Percentiles rank a stretch among this genome's conserved stretches.
phyloP scores from a whole-genome alignment of 1,140 invertebrate species.

The Procambarus virginalis region DNA sequence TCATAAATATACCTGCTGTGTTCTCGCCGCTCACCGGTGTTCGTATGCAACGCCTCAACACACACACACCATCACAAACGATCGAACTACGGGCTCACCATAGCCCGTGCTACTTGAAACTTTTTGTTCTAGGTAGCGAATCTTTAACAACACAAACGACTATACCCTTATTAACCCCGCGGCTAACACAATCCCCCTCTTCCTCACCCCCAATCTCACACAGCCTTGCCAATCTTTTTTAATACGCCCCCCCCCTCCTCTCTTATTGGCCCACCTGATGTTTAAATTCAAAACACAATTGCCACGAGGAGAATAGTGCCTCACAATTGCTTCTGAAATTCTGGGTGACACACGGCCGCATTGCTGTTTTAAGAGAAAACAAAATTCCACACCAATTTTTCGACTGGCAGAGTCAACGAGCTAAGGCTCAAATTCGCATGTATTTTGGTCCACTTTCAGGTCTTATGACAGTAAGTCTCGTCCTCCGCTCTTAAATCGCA shows the following conservation, averaged over 20 bases:
- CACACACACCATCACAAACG: too few species aligned
- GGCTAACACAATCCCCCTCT: not conserved
- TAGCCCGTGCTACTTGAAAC: too few species aligned
- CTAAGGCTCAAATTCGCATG: constrained; percentile 7
- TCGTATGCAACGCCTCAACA: not conserved
- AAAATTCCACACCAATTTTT: not conserved
- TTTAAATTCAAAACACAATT: not conserved
- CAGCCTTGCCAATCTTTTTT: too few species aligned
- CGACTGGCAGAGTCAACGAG: not conserved
- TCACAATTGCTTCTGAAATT: not conserved
- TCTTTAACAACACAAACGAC: not conserved
- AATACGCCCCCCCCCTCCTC: not conserved
- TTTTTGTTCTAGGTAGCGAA: too few species aligned
- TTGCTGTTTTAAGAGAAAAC: constrained; percentile 1
- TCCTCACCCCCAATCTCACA: not conserved
- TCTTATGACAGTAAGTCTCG: not conserved
- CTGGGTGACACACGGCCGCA: not conserved
- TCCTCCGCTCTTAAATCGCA: not conserved
- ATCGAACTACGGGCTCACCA: too few species aligned
- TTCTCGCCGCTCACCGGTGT: not conserved
- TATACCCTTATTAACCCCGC: not conserved
- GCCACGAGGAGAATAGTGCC: not conserved
- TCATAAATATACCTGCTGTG: not conserved
- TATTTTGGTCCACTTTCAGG: not conserved
- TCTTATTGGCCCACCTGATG: not conserved